A percentile compares a stretch with the other conserved stretches of the same genome.
phyloP scores from a whole-genome alignment of 2,797 vertebrate species.

The Pseudomugil tenellus region DNA sequence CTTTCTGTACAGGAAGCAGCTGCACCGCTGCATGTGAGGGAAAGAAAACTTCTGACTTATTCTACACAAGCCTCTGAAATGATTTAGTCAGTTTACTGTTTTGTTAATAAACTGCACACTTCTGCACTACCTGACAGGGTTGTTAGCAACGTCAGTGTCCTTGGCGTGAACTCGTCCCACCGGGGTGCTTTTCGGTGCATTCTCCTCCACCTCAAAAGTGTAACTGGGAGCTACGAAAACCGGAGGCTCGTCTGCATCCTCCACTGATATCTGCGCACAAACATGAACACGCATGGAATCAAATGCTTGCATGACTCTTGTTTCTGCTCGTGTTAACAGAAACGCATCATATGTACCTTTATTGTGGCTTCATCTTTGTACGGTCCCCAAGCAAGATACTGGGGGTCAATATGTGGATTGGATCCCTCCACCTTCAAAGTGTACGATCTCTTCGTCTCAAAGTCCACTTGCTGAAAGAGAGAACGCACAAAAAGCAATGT shows the following conservation, averaged over 20 bases:
- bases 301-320: background rate
- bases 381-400: conserved; percentile 92
- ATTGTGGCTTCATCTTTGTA: conserved; percentile 96
- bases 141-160: conserved; percentile 94
- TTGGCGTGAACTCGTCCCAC: conserved; percentile 96
- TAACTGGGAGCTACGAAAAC: conserved; percentile 90
- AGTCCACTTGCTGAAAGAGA: conserved; percentile 88
- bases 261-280: conserved; percentile 80
- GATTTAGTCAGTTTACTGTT: background rate
- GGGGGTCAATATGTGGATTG: conserved; percentile 90
- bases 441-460: conserved; percentile 92
- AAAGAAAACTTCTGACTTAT: background rate
- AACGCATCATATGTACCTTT: conserved; percentile 82
- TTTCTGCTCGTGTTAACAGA: background rate
- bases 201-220: conserved; percentile 93
- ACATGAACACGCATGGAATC: background rate
- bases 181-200: conserved; percentile 87
- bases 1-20: background rate
- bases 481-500: conserved; percentile 11
- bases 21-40: no score
- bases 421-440: conserved; percentile 93
- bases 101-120: background rate
- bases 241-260: conserved; percentile 95
- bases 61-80: background rate
- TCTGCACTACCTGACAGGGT: conserved; percentile 87